Conservation (phyloP, 37 sponge, comb jelly and placozoan species). For the Aphrocallistes beatrix region DNA sequence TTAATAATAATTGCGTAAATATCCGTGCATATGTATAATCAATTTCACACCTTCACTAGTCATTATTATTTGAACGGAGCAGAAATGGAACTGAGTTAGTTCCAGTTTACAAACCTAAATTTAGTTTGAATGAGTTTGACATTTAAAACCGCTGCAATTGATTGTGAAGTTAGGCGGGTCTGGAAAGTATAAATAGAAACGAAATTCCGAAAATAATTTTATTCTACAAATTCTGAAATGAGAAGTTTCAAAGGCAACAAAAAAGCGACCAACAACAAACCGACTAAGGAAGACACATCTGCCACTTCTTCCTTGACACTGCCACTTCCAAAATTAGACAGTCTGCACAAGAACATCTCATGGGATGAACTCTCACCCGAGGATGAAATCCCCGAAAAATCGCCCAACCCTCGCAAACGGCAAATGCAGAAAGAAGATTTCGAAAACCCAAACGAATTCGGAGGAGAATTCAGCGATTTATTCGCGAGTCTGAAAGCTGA, state of each 20-base stretch:
- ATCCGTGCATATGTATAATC: no score
- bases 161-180: no score
- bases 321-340: no score
- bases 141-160: no score
- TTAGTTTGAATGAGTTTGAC: no score
- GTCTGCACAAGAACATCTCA: not conserved
- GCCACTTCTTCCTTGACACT: not conserved
- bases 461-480: not conserved
- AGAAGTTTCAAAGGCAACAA: not conserved
- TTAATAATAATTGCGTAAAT: no score
- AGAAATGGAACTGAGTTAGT: no score
- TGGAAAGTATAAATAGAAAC: no score
- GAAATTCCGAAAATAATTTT: no score
- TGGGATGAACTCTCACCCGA: not conserved
- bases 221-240: not conserved
- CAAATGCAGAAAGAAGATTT: not conserved
- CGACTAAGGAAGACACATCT: not conserved
- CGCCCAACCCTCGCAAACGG: not conserved
- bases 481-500: not conserved
- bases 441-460: not conserved
- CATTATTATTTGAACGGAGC: no score
- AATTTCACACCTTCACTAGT: no score
- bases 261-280: constrained; percentile 3
- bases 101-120: no score
- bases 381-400: not conserved